Evolutionary conservation across 2,113 vertebrate genomes (phyloP).

Genomic region (Spilogale gracilis): DNA sequence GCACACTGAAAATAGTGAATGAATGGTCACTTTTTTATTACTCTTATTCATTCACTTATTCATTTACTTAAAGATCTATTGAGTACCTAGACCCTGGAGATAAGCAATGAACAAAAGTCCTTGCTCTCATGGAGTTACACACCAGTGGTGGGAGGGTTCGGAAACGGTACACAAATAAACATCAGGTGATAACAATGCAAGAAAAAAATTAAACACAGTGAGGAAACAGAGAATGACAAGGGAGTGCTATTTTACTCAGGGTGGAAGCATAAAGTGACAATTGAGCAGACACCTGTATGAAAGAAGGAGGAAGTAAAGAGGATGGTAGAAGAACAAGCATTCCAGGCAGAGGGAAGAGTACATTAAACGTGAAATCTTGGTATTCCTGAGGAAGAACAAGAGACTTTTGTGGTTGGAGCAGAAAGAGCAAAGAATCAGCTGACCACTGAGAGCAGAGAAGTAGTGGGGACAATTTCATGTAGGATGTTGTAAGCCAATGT

Average conservation of each 20-base stretch:
- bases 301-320: no score
- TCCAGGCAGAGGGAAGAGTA: background rate
- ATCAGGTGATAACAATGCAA: background rate
- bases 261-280: background rate
- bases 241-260: background rate
- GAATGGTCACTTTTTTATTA: background rate
- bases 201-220: background rate
- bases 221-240: background rate
- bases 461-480: no score
- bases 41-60: background rate
- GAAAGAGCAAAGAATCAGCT: rapidly evolving
- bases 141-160: background rate
- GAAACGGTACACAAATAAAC: background rate
- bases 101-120: background rate
- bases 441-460: background rate
- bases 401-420: background rate
- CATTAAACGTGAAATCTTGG: background rate
- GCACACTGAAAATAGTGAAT: background rate
- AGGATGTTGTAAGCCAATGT: no score
- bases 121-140: background rate
- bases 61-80: background rate
- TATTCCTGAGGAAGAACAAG: background rate
- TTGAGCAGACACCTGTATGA: background rate
- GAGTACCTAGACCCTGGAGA: background rate
- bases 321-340: background rate